Conservation (phyloP, 2,888 invertebrate genomes). For the Myopa testacea region DNA sequence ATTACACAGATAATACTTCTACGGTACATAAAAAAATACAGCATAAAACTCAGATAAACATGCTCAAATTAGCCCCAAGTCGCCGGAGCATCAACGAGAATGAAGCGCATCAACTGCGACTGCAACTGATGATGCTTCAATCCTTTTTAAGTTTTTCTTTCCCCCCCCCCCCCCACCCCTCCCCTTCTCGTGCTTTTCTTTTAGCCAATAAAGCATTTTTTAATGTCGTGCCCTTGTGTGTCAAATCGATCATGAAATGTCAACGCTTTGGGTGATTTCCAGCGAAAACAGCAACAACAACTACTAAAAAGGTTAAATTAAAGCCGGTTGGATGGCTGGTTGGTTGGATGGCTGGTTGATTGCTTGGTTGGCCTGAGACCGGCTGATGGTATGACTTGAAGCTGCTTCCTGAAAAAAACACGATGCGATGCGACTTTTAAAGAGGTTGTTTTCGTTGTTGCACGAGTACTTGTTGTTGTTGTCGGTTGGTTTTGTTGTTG, state of each 20-base stretch:
- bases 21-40: no score
- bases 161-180: no score
- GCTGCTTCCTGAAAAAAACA: conserved; percentile 14
- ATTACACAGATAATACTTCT: no score
- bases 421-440: conserved; percentile 15
- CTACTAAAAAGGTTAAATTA: conserved; percentile 20
- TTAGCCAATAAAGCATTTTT: conserved; percentile 28
- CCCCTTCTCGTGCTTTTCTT: not conserved
- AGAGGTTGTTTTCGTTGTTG: conserved; percentile 10
- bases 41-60: no score
- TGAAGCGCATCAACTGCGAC: not conserved
- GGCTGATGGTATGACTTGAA: not conserved
- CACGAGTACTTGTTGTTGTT: not conserved
- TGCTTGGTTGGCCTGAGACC: not conserved
- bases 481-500: not conserved
- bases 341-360: not conserved
- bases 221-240: conserved; percentile 65
- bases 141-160: no score
- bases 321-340: not conserved
- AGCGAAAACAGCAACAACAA: conserved; percentile 46
- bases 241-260: conserved; percentile 68
- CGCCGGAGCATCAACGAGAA: no score
- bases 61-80: no score
- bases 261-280: conserved; percentile 61
- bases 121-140: not conserved